Evolutionary conservation across 1,140 invertebrate genomes (phyloP).

Genomic region (Anagrus nilaparvatae): DNA sequence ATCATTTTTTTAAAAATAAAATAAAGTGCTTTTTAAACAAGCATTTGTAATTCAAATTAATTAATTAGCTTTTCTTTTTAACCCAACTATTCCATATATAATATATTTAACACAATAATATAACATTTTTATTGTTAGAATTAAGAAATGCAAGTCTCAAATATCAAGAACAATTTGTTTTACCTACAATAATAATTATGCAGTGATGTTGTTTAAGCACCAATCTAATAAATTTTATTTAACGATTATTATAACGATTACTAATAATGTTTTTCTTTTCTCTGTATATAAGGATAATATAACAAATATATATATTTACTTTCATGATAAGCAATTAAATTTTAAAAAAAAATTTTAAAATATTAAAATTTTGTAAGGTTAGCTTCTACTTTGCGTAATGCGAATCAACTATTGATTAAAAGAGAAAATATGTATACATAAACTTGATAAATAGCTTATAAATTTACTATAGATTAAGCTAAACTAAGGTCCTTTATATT

Average conservation of each 20-base stretch:
- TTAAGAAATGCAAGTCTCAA: slow-evolving; percentile 34
- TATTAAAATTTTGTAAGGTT: slow-evolving; percentile 29
- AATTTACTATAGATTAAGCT: too few species aligned
- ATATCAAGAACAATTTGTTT: slow-evolving; percentile 29
- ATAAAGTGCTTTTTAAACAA: slow-evolving; percentile 29
- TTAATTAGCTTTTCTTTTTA: slow-evolving; percentile 24
- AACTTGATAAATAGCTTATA: slow-evolving; percentile 2
- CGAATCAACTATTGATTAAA: slow-evolving; percentile 12
- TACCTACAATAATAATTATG: slow-evolving; percentile 22
- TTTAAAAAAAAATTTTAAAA: slow-evolving; percentile 14
- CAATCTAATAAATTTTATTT: too few species aligned
- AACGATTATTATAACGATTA: slow-evolving; percentile 18
- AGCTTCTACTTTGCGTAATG: too few species aligned
- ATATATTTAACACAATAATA: slow-evolving; percentile 27
- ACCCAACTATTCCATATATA: slow-evolving; percentile 26
- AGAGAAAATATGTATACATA: slow-evolving; percentile 1
- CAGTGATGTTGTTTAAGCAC: slow-evolving; percentile 16
- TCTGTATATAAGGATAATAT: too few species aligned
- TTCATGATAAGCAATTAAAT: slow-evolving; percentile 11
- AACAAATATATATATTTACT: slow-evolving; percentile 18
- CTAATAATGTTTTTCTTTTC: slow-evolving; percentile 21
- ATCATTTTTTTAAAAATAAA: slow-evolving; percentile 19
- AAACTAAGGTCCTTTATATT: too few species aligned
- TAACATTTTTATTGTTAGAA: slow-evolving; percentile 26
- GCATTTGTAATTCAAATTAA: slow-evolving; percentile 32